These are phyloP conservation scores for Recurvirostra avosetta DNA, from an alignment of 2,113 vertebrate species.

Conservation along the genomic window DNA sequence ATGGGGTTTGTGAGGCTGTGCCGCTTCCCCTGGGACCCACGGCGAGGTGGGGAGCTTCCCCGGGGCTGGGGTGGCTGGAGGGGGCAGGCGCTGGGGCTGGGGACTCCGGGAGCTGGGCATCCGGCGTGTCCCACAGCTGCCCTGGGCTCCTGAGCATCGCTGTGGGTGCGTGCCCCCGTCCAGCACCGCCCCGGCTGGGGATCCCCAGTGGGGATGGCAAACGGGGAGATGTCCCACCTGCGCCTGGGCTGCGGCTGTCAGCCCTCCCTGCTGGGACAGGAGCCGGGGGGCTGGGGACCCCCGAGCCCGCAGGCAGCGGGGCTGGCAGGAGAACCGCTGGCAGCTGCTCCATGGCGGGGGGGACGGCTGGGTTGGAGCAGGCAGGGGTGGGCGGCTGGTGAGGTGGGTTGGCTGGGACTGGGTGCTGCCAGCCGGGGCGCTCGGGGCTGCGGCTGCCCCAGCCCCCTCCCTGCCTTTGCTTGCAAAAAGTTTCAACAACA, in stretches of 20 bases:
- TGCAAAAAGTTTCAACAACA: neutral
- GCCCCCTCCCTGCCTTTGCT: neutral
- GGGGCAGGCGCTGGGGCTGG: too few relatives aligned
- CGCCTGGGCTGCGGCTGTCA: rapidly evolving
- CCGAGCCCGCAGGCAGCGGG: too few relatives aligned
- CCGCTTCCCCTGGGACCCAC: rapidly evolving
- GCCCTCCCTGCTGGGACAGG: neutral
- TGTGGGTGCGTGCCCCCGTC: neutral
- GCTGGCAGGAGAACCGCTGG: too few relatives aligned
- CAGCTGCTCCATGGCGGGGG: too few relatives aligned
- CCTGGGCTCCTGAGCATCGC: rapidly evolving
- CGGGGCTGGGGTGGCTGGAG: neutral
- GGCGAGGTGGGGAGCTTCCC: too few relatives aligned
- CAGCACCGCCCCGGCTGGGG: rapidly evolving
- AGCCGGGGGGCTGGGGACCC: too few relatives aligned
- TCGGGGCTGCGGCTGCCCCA: too few relatives aligned
- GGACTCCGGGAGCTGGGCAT: neutral
- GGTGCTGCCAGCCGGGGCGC: too few relatives aligned
- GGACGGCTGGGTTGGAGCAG: too few relatives aligned
- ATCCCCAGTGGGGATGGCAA: neutral
- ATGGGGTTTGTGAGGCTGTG: neutral
- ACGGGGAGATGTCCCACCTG: neutral
- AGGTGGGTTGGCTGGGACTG: too few relatives aligned
- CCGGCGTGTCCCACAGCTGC: rapidly evolving
- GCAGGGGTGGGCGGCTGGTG: too few relatives aligned